These are phyloP conservation scores for Cremastinae sp. DNA, from an alignment of 2,888 invertebrate species.

Conservation along the genomic window DNA sequence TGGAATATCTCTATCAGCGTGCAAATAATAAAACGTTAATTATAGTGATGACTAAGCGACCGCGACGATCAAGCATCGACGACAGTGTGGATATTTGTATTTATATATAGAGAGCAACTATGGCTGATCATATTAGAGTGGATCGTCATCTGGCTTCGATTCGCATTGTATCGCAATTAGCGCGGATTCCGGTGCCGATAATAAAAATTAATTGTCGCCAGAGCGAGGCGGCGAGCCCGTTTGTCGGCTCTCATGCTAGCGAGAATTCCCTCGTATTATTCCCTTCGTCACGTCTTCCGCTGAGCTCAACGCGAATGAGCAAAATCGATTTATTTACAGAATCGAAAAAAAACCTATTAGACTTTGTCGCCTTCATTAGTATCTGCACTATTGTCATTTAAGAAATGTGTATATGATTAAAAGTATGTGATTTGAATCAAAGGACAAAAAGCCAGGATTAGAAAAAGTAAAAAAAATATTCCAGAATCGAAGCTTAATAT, in stretches of 20 bases:
- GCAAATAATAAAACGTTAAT: constrained; percentile 58
- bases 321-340: constrained; percentile 25
- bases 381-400: neutral
- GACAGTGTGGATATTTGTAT: constrained; percentile 14
- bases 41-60: constrained; percentile 57
- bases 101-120: constrained; percentile 14
- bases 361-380: neutral
- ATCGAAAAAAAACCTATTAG: constrained; percentile 8
- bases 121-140: constrained; percentile 37
- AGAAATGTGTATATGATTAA: too few species aligned
- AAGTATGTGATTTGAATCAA: too few species aligned
- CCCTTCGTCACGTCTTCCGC: constrained; percentile 27
- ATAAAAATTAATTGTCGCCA: constrained; percentile 70
- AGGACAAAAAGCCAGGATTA: too few species aligned
- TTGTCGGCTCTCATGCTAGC: constrained; percentile 50
- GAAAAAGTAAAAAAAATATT: too few species aligned
- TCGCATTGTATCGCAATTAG: constrained; percentile 70
- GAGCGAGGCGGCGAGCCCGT: constrained; percentile 40
- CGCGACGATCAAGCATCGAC: constrained; percentile 41
- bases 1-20: constrained; percentile 50
- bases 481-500: constrained; percentile 12
- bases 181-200: constrained; percentile 67
- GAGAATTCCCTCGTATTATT: constrained; percentile 38
- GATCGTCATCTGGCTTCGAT: constrained; percentile 53
- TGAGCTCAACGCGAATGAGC: neutral